Evolutionary conservation across 2,113 vertebrate genomes (phyloP).

Genomic region (Nesoenas mayeri): DNA sequence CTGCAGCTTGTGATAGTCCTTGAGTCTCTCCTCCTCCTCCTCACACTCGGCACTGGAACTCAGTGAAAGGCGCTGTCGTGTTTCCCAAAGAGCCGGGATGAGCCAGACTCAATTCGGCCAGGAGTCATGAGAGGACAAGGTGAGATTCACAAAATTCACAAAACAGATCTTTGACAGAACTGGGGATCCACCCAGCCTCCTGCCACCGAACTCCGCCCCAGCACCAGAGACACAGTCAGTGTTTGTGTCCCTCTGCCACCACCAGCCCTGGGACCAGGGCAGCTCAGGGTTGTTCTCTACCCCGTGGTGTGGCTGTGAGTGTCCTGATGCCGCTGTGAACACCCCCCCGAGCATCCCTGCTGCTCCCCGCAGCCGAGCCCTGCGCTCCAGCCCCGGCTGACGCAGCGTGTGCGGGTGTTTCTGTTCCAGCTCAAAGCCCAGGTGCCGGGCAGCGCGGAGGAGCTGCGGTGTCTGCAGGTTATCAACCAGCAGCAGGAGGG

Average conservation of each 20-base stretch:
- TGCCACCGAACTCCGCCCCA: not conserved
- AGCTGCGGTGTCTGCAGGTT: conserved; percentile 82
- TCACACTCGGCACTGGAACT: not conserved
- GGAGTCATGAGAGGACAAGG: not conserved
- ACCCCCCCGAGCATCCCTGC: accelerated
- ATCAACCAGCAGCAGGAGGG: conserved; percentile 77
- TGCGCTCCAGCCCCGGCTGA: not conserved
- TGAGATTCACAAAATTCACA: not conserved
- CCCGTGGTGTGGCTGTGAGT: accelerated
- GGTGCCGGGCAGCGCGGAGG: conserved; percentile 78
- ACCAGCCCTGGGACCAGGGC: not conserved
- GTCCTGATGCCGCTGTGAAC: too few relatives aligned
- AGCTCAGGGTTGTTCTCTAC: not conserved
- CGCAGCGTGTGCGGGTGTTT: accelerated
- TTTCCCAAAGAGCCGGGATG: not conserved
- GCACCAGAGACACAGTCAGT: accelerated
- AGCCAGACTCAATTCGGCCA: not conserved
- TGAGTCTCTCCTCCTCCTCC: not conserved
- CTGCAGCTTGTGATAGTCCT: not conserved
- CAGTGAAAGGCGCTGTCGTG: accelerated
- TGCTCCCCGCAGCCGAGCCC: not conserved
- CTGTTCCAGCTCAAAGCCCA: conserved; percentile 69
- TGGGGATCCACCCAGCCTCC: not conserved
- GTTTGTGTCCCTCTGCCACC: not conserved
- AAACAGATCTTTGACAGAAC: not conserved